These are phyloP conservation scores for Macrochelys suwanniensis DNA, from an alignment of 2,797 vertebrate species.

Conservation along the genomic window DNA sequence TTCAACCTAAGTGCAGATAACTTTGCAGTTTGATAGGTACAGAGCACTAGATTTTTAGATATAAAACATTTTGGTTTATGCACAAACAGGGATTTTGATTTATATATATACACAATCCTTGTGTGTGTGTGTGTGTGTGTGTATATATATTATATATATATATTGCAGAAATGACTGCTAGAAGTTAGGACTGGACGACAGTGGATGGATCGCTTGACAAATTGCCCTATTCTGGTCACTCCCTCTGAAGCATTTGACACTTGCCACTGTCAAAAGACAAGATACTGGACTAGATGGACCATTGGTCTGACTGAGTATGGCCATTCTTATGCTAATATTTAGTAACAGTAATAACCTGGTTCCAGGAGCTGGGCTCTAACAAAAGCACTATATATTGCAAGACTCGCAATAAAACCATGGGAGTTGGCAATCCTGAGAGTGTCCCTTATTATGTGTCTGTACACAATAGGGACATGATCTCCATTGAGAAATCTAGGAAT, in stretches of 20 bases:
- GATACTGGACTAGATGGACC: neutral
- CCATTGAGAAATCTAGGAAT: neutral
- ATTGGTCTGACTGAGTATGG: neutral
- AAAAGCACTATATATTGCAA: neutral
- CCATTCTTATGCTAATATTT: too few relatives aligned
- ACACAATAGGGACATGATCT: neutral
- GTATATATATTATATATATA: too few relatives aligned
- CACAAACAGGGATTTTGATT: neutral
- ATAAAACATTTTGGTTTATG: neutral
- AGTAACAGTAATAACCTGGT: neutral
- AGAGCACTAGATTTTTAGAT: neutral
- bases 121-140: too few relatives aligned
- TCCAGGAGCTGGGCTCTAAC: neutral
- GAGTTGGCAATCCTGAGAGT: neutral
- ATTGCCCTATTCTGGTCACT: neutral
- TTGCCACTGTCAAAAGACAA: neutral
- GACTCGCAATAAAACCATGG: neutral
- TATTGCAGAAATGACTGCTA: neutral
- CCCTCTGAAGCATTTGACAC: neutral
- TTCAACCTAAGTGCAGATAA: neutral
- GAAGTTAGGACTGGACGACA: neutral
- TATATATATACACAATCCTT: too few relatives aligned
- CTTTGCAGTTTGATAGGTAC: neutral
- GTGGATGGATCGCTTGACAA: neutral
- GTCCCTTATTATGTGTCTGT: neutral